A percentile compares a stretch with the other conserved stretches of the same genome.
Conservation (phyloP, 2,113 vertebrate species). For the Chinchilla lanigera region DNA sequence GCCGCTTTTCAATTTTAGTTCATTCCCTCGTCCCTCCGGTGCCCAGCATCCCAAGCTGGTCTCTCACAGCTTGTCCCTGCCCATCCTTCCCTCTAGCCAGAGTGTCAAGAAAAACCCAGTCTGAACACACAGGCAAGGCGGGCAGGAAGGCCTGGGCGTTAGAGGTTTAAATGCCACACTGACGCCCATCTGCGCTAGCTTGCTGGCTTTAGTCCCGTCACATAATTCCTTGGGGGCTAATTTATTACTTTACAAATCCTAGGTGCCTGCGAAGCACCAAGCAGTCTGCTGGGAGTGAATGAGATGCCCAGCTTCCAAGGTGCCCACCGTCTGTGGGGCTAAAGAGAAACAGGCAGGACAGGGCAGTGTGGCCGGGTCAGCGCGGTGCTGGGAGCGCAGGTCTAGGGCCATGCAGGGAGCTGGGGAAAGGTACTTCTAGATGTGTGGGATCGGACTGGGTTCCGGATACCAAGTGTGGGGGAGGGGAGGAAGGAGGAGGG, state of each 20-base stretch:
- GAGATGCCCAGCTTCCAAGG: background rate
- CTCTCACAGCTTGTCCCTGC: background rate
- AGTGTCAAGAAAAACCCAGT: background rate
- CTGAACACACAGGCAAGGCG: background rate
- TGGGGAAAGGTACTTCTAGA: background rate
- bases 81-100: background rate
- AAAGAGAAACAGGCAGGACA: background rate
- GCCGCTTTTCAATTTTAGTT: background rate
- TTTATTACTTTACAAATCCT: conserved; percentile 25
- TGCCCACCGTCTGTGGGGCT: background rate
- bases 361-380: background rate
- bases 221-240: background rate
- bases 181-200: background rate
- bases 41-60: background rate
- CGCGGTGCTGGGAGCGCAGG: background rate
- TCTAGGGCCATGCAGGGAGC: background rate
- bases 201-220: background rate
- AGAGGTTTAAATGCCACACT: background rate
- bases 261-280: background rate
- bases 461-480: background rate
- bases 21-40: conserved; percentile 2
- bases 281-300: background rate
- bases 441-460: background rate
- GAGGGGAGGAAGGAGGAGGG: no score
- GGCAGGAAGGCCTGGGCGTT: background rate